Percentiles rank a stretch among this genome's conserved stretches.
phyloP scores from a whole-genome alignment of 1,140 invertebrate species.

The Saccostrea echinata region DNA sequence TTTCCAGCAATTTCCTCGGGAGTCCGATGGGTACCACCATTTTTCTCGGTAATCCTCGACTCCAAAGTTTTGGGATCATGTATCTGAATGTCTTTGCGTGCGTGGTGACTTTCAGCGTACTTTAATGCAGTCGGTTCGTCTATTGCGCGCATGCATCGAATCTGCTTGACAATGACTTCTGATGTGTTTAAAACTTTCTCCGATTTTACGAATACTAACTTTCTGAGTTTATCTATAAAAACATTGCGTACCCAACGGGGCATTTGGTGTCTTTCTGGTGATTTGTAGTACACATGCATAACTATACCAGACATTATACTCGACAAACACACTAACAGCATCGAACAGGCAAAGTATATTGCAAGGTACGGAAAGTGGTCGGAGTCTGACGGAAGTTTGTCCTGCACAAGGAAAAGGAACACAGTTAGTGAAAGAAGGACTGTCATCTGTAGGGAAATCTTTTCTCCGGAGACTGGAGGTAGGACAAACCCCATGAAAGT shows the following conservation, averaged over 20 bases:
- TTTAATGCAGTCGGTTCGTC: too few species aligned
- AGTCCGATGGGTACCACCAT: too few species aligned
- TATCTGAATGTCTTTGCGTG: too few species aligned
- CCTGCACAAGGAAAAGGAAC: constrained; percentile 8
- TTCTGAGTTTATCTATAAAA: neutral
- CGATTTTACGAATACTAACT: neutral
- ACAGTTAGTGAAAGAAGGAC: neutral
- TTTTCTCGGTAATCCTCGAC: too few species aligned
- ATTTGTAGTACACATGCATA: neutral
- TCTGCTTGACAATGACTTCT: too few species aligned
- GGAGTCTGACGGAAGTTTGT: neutral
- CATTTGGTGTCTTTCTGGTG: neutral
- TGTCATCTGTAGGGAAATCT: neutral
- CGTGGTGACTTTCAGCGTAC: too few species aligned
- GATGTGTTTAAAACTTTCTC: neutral
- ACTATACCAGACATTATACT: neutral
- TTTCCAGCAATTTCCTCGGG: too few species aligned
- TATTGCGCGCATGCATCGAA: too few species aligned
- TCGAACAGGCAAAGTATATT: neutral
- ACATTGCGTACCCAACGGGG: neutral
- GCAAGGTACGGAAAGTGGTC: neutral
- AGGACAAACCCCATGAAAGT: constrained; percentile 82
- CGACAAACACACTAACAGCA: neutral
- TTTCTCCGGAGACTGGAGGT: constrained; percentile 79
- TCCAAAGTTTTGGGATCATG: too few species aligned